Conservation (phyloP, 2,888 invertebrate genomes). For the Xestia sexstrigata region DNA sequence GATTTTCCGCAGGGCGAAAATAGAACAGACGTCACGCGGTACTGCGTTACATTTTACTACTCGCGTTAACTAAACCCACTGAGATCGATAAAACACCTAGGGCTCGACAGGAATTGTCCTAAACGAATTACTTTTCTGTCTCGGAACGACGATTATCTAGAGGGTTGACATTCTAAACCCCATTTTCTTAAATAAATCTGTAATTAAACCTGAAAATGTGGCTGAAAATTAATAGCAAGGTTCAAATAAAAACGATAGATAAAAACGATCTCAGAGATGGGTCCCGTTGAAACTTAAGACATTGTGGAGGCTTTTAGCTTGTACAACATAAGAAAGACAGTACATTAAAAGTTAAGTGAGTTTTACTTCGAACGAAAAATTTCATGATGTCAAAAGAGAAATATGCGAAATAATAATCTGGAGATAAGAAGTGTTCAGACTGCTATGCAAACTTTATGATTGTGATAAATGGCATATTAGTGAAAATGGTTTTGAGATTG, state of each 20-base stretch:
- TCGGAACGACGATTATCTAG: conserved; percentile 46
- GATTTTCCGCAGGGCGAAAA: conserved; percentile 53
- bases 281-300: conserved; percentile 53
- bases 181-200: conserved; percentile 51
- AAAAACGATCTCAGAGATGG: conserved; percentile 48
- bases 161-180: conserved; percentile 37
- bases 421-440: conserved; percentile 41
- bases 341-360: conserved; percentile 57
- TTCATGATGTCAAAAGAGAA: conserved; percentile 37
- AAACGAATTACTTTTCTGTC: conserved; percentile 57
- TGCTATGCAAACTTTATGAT: conserved; percentile 44
- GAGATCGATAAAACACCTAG: conserved; percentile 62
- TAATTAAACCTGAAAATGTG: conserved; percentile 46
- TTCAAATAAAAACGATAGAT: conserved; percentile 48
- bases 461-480: conserved; percentile 37
- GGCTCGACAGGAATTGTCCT: conserved; percentile 58
- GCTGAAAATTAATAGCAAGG: conserved; percentile 46
- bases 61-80: conserved; percentile 53
- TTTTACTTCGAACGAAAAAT: conserved; percentile 41
- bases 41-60: conserved; percentile 62
- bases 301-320: conserved; percentile 59
- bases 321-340: conserved; percentile 50
- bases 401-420: conserved; percentile 46
- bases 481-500: conserved; percentile 39
- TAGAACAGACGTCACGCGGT: conserved; percentile 60